Base-by-base conservation (phyloP, 2,797 vertebrate genomes). In the Gambusia yucatana region DNA sequence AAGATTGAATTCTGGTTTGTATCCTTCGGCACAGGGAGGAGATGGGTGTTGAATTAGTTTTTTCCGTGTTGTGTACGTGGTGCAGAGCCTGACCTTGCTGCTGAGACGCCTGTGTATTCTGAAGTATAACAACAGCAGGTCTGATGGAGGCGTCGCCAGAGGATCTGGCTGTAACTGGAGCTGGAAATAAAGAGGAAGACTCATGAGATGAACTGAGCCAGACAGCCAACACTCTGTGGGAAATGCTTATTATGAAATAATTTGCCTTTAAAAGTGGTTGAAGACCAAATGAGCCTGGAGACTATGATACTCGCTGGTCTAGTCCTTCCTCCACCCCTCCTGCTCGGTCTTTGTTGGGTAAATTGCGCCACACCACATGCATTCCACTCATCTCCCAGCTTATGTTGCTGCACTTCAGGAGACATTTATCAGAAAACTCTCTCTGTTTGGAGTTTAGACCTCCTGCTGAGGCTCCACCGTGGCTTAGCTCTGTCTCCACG, bases 401-500 rank as follows among this genome's bases (percentile, higher is more conserved):
- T 36, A 13, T 82, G 80, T 73, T 82, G 80, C 71, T 67, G 69
- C 77, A 77, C 52, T 2, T 0, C 75, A 73, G 82, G 84, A 81
- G 63, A 81, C 46, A 69, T 82, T 91, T 22, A 57, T 82, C 77
- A 77, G 83, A 82, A 75, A 79, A 81, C 76, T 57, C 79, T 75
- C 57, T 4, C 80, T 67, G 78, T 80, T 72, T 79, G 75, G 77
- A 44, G 84, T 77, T 77, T 10, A 69, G 87, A 91, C 91, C 94
- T 90, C 96, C 95, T 83, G 91, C 93, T 73, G 93, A 55, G 59
- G 76, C 74, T 28, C 43, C 20, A 33, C 91, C 52, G 90, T 86
- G 86, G 93, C 92, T 91, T 87, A 92, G 88, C 93, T 85, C 86
- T 81, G 88, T 81, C 90, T 90, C 94, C 75, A 85, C 81, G 88